Percentiles rank a stretch among this genome's conserved stretches.
Evolutionary conservation across 2,113 vertebrate genomes (phyloP).

Genomic region (Saguinus imperator): DNA sequence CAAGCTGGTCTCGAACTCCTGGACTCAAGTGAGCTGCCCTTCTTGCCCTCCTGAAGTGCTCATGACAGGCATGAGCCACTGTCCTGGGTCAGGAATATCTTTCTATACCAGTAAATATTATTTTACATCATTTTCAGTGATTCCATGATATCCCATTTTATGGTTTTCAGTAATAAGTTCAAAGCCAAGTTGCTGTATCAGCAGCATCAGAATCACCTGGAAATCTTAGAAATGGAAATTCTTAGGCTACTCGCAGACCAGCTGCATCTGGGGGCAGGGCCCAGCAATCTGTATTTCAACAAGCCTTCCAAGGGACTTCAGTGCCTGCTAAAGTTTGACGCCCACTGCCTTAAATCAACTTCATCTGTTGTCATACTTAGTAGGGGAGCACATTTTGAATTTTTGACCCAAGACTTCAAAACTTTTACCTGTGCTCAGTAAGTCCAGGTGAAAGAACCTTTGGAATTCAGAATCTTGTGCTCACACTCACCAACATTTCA

Average conservation of each 20-base stretch:
- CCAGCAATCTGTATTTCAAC: background rate
- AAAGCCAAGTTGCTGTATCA: background rate
- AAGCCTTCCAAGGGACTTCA: too few species aligned
- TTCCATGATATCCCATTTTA: too few species aligned
- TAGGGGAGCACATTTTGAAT: background rate
- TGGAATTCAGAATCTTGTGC: background rate
- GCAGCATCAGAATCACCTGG: background rate
- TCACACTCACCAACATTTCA: background rate
- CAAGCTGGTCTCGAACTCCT: too few species aligned
- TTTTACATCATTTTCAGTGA: background rate
- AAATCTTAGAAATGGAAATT: background rate
- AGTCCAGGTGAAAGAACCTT: background rate
- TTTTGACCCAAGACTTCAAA: background rate
- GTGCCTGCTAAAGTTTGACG: background rate
- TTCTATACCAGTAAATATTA: background rate
- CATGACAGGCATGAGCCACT: too few species aligned
- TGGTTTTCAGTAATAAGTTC: background rate
- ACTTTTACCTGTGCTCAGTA: background rate
- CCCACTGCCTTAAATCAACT: background rate
- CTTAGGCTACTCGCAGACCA: background rate
- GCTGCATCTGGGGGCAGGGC: rapidly evolving
- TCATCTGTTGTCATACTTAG: background rate
- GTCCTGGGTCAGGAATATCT: background rate
- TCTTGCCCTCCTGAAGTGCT: too few species aligned
- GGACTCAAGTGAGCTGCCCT: too few species aligned